Evolutionary conservation across 1,140 invertebrate genomes (phyloP), one percentile per base, ranked within the genome.

Genomic region (Neomicropteryx cornuta): DNA sequence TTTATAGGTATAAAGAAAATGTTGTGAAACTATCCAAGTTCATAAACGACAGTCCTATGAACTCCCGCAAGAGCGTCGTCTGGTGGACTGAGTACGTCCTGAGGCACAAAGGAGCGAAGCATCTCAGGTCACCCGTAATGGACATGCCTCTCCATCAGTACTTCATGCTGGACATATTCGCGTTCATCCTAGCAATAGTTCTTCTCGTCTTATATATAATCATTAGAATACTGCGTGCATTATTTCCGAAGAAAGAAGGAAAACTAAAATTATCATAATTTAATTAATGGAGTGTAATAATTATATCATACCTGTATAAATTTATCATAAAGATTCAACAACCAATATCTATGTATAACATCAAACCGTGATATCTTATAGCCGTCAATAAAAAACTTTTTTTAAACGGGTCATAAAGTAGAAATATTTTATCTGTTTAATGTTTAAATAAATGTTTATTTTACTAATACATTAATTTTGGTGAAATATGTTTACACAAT

Each of bases 51-150:
- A 58, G 66, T 23, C 47, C 65, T 13, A 56, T 71, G 49, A 67
- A 70, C 8, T 71, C 73, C 1, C 52, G 72, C n/a, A 62, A 75
- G 19, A 59, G 62, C 36, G 72, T 71, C 2, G 51, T 75, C 10
- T 74, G 68, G 53, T 78, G 72, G 73, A 74, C 71, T 3, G 73
- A 77, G 44, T 76, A 75, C 37, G 68, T 76, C 8, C 36, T 76
- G 13, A 53, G 70, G 18, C 61, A 76, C 43, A 58, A 60, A 17
- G 72, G 72, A 8, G 66, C 66, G 3, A 44, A 49, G 4, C 57
- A 66, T 41, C 53, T 71, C 37, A 54, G 61, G 0, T 53, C 69
- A 13, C 51, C 59, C n/a, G 53, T 56, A 4, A 51, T 54, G 20
- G 54, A 51, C 18, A 31, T 53, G 17, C 43, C 49, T 3, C 52